phyloP scores from a whole-genome alignment of 1,140 invertebrate species.

The Chrysopa pallens region DNA sequence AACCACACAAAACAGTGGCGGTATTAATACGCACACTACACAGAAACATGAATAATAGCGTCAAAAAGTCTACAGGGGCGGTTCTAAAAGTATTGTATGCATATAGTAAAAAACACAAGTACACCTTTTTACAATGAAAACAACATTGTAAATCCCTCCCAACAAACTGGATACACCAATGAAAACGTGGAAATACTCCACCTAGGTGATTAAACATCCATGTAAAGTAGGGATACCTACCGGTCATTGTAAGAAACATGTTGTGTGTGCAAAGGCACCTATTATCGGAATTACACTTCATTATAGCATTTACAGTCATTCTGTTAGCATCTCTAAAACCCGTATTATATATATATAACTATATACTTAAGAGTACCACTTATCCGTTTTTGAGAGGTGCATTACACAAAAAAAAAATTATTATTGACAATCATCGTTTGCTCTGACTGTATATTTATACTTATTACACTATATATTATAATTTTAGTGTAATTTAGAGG shows the following conservation, averaged over 20 bases:
- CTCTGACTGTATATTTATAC: background rate
- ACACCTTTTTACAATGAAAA: background rate
- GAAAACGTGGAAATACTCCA: background rate
- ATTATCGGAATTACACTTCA: background rate
- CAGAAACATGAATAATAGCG: background rate
- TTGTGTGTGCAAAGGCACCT: background rate
- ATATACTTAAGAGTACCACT: background rate
- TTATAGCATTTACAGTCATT: background rate
- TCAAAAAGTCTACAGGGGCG: background rate
- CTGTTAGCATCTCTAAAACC: background rate
- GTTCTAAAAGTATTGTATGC: background rate
- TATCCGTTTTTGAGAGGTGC: background rate
- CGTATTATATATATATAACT: too few relatives aligned
- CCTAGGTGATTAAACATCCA: background rate
- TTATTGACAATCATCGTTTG: background rate
- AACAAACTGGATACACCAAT: background rate
- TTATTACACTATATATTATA: background rate
- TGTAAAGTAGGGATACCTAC: background rate
- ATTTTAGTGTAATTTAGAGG: background rate
- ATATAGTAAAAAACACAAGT: background rate
- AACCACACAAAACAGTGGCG: too few relatives aligned
- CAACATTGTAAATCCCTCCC: background rate
- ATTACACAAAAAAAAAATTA: background rate
- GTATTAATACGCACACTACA: too few relatives aligned
- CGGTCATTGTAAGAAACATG: background rate